phyloP scores from a whole-genome alignment of 2,797 vertebrate species.

The Acanthiza pusilla region DNA sequence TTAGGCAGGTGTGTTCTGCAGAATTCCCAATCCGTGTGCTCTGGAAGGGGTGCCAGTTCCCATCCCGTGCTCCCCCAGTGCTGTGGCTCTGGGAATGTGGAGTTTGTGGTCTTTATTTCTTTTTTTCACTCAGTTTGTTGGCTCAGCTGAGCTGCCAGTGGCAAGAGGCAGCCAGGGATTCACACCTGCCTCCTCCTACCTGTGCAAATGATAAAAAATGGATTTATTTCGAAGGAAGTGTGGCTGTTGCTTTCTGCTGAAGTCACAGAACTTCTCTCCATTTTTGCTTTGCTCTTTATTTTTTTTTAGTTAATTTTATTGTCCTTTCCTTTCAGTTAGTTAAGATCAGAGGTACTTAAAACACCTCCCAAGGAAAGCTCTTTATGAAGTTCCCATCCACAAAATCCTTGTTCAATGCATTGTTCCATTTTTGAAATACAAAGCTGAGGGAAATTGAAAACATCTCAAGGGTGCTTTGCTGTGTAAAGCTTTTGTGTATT shows the following conservation, averaged over 20 bases:
- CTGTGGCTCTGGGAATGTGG: not conserved
- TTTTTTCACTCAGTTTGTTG: not conserved
- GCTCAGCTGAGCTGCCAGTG: not conserved
- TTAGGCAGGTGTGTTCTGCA: not conserved
- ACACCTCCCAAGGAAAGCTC: not conserved
- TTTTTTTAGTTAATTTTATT: not conserved
- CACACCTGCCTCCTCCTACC: not conserved
- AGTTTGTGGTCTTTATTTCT: not conserved
- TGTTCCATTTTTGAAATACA: not conserved
- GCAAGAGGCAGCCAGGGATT: not conserved
- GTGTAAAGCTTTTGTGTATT: not conserved
- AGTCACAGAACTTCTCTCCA: not conserved
- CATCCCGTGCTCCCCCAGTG: accelerated
- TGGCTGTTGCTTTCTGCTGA: not conserved
- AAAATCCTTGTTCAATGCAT: not conserved
- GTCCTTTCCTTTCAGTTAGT: not conserved
- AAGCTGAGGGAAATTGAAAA: not conserved
- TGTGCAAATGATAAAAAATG: not conserved
- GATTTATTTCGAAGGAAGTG: not conserved
- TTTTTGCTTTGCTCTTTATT: not conserved
- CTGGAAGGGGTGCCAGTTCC: not conserved
- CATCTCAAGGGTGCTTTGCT: not conserved
- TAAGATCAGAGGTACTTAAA: not conserved
- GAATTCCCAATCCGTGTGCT: accelerated
- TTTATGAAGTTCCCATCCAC: not conserved